Percentiles rank a stretch among this genome's conserved stretches.
Conservation (phyloP, 2,113 vertebrate species). For the Labeo catla region DNA sequence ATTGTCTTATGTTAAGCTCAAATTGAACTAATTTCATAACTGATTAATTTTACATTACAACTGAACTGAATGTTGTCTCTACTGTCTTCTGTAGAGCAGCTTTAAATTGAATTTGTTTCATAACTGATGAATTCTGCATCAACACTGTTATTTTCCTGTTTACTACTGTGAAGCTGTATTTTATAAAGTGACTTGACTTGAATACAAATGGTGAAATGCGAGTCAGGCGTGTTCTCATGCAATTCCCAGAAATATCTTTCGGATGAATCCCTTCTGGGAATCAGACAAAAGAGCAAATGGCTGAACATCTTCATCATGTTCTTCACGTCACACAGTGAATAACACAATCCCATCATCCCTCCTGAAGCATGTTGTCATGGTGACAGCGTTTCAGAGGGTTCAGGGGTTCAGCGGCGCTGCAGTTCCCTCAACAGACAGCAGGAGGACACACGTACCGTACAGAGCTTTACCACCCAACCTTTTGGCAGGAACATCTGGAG, state of each 20-base stretch:
- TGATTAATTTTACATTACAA: too few species aligned
- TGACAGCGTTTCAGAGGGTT: background rate
- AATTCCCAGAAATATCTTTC: background rate
- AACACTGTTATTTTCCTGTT: background rate
- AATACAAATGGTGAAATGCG: background rate
- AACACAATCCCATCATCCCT: background rate
- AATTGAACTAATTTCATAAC: too few species aligned
- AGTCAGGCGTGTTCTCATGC: background rate
- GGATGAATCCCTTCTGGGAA: background rate
- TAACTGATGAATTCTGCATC: background rate
- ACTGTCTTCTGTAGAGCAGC: too few species aligned
- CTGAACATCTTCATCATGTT: background rate
- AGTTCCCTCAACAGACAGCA: background rate
- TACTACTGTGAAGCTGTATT: background rate
- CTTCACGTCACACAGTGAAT: background rate
- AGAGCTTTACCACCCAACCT: conserved; percentile 69
- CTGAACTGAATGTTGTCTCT: too few species aligned
- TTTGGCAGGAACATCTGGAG: conserved; percentile 61
- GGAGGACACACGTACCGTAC: conserved; percentile 65
- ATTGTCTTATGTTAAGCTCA: background rate
- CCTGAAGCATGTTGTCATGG: background rate
- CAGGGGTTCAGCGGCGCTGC: background rate
- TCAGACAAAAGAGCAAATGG: background rate
- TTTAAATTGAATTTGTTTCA: background rate
- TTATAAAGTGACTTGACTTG: background rate